Evolutionary conservation across 1,140 invertebrate species (phyloP).

Genomic region (Brachionus rotundiformis): DNA sequence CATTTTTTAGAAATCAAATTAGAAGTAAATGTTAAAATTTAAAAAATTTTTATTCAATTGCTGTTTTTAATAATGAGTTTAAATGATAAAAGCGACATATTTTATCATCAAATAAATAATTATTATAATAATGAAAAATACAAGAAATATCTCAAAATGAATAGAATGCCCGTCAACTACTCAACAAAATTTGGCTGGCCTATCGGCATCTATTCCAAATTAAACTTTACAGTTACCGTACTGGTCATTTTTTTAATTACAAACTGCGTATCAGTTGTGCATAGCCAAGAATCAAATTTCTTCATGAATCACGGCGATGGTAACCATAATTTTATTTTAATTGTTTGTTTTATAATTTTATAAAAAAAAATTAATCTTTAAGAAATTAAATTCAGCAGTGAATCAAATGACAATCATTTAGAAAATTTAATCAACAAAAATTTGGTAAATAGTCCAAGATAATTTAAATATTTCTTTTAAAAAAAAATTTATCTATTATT

Average conservation of each 20-base stretch:
- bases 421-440: conserved; percentile 2
- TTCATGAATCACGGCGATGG: conserved; percentile 17
- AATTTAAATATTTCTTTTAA: background rate
- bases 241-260: conserved; percentile 8
- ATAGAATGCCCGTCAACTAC: background rate
- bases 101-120: conserved; percentile 40
- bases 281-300: conserved; percentile 18
- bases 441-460: conserved; percentile 5
- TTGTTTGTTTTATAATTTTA: background rate
- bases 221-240: conserved; percentile 12
- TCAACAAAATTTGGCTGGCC: background rate
- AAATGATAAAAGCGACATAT: conserved; percentile 28
- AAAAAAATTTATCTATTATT: background rate
- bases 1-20: conserved; percentile 8
- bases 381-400: conserved; percentile 7
- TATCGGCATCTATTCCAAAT: background rate
- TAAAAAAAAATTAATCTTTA: background rate
- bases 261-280: conserved; percentile 13
- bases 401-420: conserved; percentile 26
- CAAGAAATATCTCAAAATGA: conserved; percentile 21
- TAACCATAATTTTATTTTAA: background rate
- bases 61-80: conserved; percentile 35
- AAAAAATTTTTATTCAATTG: conserved; percentile 24
- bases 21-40: conserved; percentile 28
- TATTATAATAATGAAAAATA: background rate